Conservation (phyloP, 2,888 invertebrate genomes). For the Eupithecia subumbrata region DNA sequence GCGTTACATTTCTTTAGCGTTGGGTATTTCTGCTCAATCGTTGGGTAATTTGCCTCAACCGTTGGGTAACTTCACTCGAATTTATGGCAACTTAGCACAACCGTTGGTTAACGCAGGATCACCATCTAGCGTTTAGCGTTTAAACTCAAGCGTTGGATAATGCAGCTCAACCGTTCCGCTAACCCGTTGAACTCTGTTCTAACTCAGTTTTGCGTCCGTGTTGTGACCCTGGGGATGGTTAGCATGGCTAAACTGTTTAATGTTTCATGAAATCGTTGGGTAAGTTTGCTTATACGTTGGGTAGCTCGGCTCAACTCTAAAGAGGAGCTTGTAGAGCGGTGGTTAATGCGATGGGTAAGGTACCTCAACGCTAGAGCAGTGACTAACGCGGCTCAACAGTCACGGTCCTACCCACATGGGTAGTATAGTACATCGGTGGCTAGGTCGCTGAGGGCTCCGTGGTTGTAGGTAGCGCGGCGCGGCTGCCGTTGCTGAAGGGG, state of each 20-base stretch:
- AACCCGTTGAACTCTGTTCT: neutral
- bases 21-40: neutral
- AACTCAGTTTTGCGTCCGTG: too few species aligned
- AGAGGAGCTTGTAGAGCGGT: neutral
- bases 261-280: neutral
- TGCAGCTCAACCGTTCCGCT: neutral
- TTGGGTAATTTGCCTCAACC: neutral
- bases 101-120: neutral
- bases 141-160: neutral
- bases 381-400: neutral
- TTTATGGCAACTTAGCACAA: neutral
- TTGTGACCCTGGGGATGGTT: too few species aligned
- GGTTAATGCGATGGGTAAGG: neutral
- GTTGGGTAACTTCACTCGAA: neutral
- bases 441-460: constrained; percentile 29
- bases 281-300: neutral
- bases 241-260: too few species aligned
- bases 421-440: neutral
- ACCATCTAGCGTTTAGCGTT: neutral
- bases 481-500: constrained; percentile 76
- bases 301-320: neutral
- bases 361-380: neutral
- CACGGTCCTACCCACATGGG: neutral
- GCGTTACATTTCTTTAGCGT: neutral
- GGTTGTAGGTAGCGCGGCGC: constrained; percentile 63